Base-by-base conservation (phyloP, 2,888 invertebrate genomes). In the Noctua pronuba region DNA sequence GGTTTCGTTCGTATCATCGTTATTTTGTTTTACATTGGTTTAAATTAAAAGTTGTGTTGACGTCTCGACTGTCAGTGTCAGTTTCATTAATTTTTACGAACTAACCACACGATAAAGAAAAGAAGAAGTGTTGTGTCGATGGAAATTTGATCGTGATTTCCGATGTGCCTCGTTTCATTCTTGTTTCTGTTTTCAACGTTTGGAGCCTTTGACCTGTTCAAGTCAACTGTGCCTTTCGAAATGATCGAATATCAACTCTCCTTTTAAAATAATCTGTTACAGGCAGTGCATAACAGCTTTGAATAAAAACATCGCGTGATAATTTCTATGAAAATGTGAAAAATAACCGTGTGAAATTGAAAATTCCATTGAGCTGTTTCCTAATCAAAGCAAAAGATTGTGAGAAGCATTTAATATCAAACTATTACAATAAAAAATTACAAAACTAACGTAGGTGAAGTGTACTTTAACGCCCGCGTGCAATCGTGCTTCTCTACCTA, bases 391-490 rank as follows among this genome's bases (percentile, higher is more conserved):
- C 31, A 68, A 31, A 58, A 41, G 10, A n/a, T 76, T 87, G 72
- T 78, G 73, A 70, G 73, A 73, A 70, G n/a, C 44, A 64, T 62
- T 35, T 78, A 58, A 76, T 69, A 86, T 67, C 64, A 58, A 75
- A 74, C 58, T 79, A 58, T 71, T 79, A 73, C 78, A 80, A 83
- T 31, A 41, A 38, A 80, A 77, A 79, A 64, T 64, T 91, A 88
- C 85, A 82, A 87, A 89, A 88, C 76, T 77, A 84, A 82, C 78
- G 75, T 80, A 74, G 75, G 73, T 77, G 77, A 76, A 38, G 85
- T 87, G 90, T 88, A 89, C 80, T 28, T 86, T 84, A 84, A 90
- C 91, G 91, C 90, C 90, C 84, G 83, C 89, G 49, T 89, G 85
- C 83, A 75, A 65, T 65, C n/a, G n/a, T 8, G 65, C n/a, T 31